These are phyloP conservation scores for Eleutherodactylus coqui DNA, from an alignment of 2,797 vertebrate genomes.

Conservation along the genomic window DNA sequence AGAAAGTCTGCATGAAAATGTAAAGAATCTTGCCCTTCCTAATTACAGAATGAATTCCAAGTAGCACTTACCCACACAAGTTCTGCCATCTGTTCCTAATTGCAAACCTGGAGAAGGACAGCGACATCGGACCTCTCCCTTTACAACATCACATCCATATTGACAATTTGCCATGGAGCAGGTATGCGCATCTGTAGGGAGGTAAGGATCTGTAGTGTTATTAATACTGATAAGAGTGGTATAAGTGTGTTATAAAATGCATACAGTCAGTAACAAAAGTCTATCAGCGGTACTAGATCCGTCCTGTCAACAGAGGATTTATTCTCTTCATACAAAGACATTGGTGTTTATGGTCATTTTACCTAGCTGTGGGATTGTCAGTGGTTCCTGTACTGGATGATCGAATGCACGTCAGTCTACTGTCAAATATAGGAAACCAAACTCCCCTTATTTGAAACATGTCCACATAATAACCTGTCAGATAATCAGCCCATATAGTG, in stretches of 20 bases:
- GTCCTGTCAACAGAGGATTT: too few relatives aligned
- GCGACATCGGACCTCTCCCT: constrained; percentile 92
- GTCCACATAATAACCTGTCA: too few relatives aligned
- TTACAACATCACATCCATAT: constrained; percentile 93
- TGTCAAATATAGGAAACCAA: background rate
- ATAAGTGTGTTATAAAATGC: too few relatives aligned
- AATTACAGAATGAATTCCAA: background rate
- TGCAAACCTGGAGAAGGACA: constrained; percentile 95
- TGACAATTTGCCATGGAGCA: constrained; percentile 98
- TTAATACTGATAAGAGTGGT: background rate
- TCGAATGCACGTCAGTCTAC: too few relatives aligned
- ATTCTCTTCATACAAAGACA: too few relatives aligned
- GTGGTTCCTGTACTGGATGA: too few relatives aligned
- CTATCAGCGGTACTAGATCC: too few relatives aligned
- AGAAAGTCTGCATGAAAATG: background rate
- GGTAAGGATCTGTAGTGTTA: background rate
- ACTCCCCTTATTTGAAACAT: too few relatives aligned
- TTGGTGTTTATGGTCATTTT: too few relatives aligned
- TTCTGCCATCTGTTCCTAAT: constrained; percentile 91
- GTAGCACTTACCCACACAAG: constrained; percentile 88
- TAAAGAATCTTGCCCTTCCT: background rate
- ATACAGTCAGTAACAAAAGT: too few relatives aligned
- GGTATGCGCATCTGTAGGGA: constrained; percentile 80
- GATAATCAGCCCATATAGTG: too few relatives aligned
- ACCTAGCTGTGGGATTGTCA: too few relatives aligned